These are phyloP conservation scores for Chironex yamaguchii DNA, from an alignment of 30 jellyfish, hydroid and myxozoan genomes.

Conservation along the genomic window DNA sequence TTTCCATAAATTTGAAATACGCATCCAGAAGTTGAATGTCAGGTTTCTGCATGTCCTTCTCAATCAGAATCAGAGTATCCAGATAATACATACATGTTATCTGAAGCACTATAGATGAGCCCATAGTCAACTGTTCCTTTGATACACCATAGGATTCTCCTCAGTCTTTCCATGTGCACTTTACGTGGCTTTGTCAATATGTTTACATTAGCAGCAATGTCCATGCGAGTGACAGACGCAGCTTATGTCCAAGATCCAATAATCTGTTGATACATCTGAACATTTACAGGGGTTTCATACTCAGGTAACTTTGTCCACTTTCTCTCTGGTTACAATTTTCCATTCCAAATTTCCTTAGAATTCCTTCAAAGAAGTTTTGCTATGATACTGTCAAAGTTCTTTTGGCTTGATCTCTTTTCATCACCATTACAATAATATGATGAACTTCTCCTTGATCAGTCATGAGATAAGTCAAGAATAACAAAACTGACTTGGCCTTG, in stretches of 20 bases:
- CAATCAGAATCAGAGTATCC: too few species aligned
- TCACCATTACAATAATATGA: conserved; percentile 38
- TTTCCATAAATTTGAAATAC: too few species aligned
- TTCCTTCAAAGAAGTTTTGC: conserved; percentile 30
- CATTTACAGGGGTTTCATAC: conserved; percentile 37
- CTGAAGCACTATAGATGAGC: too few species aligned
- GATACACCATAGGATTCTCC: too few species aligned
- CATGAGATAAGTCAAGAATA: conserved; percentile 46
- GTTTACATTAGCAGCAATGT: too few species aligned
- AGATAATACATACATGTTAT: too few species aligned
- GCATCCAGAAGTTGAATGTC: too few species aligned
- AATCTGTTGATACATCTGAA: conserved; percentile 6
- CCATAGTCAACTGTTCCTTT: too few species aligned
- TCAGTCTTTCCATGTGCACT: too few species aligned
- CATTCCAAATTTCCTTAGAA: conserved; percentile 55
- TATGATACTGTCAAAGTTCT: conserved; percentile 35
- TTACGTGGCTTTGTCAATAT: too few species aligned
- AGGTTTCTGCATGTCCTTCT: too few species aligned
- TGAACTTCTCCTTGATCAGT: conserved; percentile 57
- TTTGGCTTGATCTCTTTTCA: conserved; percentile 36
- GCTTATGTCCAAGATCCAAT: conserved; percentile 40
- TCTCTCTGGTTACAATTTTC: conserved; percentile 50
- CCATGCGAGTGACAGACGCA: conserved; percentile 36
- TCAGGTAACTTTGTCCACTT: conserved; percentile 50
- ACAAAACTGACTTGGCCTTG: conserved; percentile 22